Base-by-base conservation (phyloP, 2,888 invertebrate species). In the Apomyelois bistriatella region DNA sequence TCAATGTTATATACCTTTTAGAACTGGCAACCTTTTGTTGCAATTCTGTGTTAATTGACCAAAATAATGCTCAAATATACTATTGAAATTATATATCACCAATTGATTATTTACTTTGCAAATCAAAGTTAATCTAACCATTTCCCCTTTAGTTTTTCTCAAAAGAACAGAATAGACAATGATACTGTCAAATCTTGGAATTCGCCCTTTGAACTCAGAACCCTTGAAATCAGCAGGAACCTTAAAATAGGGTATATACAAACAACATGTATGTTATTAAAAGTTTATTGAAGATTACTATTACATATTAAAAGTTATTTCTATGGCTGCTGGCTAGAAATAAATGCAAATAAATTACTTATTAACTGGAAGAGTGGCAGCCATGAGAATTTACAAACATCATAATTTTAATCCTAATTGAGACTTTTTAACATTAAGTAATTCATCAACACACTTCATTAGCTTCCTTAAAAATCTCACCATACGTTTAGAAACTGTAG, bases 211-310 rank as follows among this genome's bases (percentile, higher is more conserved):
- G n/a, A n/a, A n/a, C n/a, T n/a, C n/a, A n/a, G n/a, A n/a, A n/a
- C n/a, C n/a, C n/a, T n/a, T n/a, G n/a, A n/a, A n/a, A n/a, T n/a
- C n/a, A n/a, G n/a, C n/a, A n/a, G n/a, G n/a, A n/a, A n/a, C n/a
- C n/a, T n/a, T n/a, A n/a, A n/a, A n/a, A n/a, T n/a, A n/a, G n/a
- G 32, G 7, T 32, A 9, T 43, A 40, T 50, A 32, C 38, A 50
- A 49, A 49, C 51, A 47, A n/a, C 10, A 40, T 50, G n/a, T 38
- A 22, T 57, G 56, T 57, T 63, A 60, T 62, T 70, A 68, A 62
- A 71, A 71, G 56, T 73, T 66, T 70, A 75, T 70, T 75, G 65
- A 61, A 58, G 54, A 66, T 64, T 67, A 62, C 54, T 66, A 65
- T 67, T 57, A 67, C 61, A 65, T 66, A 48, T 47, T 53, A 68